A percentile compares a stretch with the other conserved stretches of the same genome.
Conservation (phyloP, 2,888 invertebrate species). For the Cantharis rustica region DNA sequence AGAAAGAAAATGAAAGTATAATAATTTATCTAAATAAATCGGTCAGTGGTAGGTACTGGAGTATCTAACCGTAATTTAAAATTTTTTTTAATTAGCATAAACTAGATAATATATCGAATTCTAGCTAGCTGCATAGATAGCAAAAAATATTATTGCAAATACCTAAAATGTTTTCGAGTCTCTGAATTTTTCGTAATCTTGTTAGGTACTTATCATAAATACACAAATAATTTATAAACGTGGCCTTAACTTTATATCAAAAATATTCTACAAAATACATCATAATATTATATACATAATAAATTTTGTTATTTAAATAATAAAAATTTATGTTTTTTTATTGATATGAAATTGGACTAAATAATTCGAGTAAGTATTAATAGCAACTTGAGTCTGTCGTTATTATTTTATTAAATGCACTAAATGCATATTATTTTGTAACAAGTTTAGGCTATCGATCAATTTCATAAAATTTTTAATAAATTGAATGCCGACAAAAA, state of each 20-base stretch:
- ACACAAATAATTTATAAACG: not conserved
- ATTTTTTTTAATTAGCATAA: not conserved
- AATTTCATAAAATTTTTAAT: too few species aligned
- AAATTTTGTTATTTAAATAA: not conserved
- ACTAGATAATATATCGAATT: too few species aligned
- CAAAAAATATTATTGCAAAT: too few species aligned
- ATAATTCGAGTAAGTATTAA: not conserved
- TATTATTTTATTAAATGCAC: too few species aligned
- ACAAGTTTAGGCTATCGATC: too few species aligned
- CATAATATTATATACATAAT: not conserved
- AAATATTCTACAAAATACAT: not conserved
- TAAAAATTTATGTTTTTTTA: too few species aligned
- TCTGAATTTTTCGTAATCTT: not conserved
- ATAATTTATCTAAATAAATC: not conserved
- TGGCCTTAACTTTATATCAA: not conserved
- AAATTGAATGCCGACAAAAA: too few species aligned
- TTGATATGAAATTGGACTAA: not conserved
- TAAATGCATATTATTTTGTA: too few species aligned
- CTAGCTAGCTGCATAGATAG: too few species aligned
- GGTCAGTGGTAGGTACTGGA: too few species aligned
- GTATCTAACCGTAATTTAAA: not conserved
- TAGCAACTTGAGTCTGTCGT: too few species aligned
- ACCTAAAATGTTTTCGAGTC: not conserved
- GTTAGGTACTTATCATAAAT: not conserved
- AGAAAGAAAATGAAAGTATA: not conserved